phyloP scores from a whole-genome alignment of 2,797 vertebrate genomes.

The Anguilla obscura region DNA sequence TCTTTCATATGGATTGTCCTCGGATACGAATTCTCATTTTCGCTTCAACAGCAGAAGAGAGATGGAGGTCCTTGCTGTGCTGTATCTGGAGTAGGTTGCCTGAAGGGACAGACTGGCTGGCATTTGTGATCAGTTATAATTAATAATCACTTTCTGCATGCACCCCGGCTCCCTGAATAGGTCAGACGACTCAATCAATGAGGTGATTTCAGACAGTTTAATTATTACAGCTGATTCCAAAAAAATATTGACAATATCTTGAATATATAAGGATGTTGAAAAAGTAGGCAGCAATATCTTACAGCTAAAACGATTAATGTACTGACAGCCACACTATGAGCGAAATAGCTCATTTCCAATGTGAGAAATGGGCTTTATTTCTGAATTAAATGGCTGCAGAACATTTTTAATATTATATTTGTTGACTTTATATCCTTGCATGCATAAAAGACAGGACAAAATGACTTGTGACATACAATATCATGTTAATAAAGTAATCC shows the following conservation, averaged over 20 bases:
- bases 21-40: not conserved
- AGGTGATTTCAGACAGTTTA: not conserved
- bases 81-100: not conserved
- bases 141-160: not conserved
- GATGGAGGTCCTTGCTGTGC: not conserved
- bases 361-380: not conserved
- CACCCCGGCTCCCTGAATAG: not conserved
- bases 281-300: not conserved
- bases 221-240: not conserved
- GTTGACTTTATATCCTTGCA: not conserved
- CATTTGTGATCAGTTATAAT: not conserved
- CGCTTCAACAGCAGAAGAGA: not conserved
- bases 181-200: not conserved
- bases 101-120: not conserved
- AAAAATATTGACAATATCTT: not conserved
- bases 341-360: not conserved
- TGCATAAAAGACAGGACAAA: not conserved
- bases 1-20: not conserved
- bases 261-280: not conserved
- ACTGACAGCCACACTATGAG: not conserved
- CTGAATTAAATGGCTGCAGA: not conserved
- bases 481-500: not conserved
- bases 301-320: not conserved
- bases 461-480: not conserved
- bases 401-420: not conserved